A percentile compares a stretch with the other conserved stretches of the same genome.
Conservation (phyloP, 2,797 vertebrate genomes). For the Ibycter americanus region DNA sequence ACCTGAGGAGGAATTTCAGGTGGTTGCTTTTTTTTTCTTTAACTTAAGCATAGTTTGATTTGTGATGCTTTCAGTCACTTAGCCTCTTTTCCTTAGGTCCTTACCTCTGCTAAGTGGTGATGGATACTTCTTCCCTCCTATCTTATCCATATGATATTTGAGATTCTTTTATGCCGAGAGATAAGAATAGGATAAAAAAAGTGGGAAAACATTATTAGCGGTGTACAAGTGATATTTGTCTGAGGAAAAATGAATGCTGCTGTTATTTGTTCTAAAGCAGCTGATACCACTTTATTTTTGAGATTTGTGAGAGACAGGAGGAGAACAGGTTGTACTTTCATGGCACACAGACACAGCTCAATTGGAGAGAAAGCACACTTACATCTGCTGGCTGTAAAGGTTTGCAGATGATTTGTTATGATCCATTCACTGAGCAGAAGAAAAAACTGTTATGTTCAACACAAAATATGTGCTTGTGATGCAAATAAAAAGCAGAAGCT, state of each 20-base stretch:
- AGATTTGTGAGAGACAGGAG: not conserved
- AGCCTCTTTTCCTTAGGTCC: not conserved
- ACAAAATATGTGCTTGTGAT: not conserved
- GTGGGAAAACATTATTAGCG: not conserved
- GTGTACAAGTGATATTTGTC: not conserved
- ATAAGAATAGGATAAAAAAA: not conserved
- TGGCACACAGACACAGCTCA: not conserved
- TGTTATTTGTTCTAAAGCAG: not conserved
- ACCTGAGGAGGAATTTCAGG: not conserved
- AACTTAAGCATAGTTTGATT: not conserved
- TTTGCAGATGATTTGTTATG: conserved; percentile 41
- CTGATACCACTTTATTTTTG: conserved; percentile 2
- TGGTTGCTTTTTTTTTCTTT: not conserved
- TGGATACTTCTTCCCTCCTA: not conserved
- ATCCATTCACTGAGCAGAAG: conserved; percentile 25
- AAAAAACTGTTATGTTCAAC: not conserved
- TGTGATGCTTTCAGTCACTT: not conserved
- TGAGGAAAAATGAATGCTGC: not conserved
- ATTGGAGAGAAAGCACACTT: not conserved
- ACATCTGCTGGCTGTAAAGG: not conserved
- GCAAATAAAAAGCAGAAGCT: conserved; percentile 5
- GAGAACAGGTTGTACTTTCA: not conserved
- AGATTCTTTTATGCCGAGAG: not conserved
- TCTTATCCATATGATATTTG: not conserved
- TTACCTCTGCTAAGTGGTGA: not conserved